Evolutionary conservation across 2,113 vertebrate genomes (phyloP), one percentile per base, ranked within the genome.

Genomic region (Paralichthys olivaceus): DNA sequence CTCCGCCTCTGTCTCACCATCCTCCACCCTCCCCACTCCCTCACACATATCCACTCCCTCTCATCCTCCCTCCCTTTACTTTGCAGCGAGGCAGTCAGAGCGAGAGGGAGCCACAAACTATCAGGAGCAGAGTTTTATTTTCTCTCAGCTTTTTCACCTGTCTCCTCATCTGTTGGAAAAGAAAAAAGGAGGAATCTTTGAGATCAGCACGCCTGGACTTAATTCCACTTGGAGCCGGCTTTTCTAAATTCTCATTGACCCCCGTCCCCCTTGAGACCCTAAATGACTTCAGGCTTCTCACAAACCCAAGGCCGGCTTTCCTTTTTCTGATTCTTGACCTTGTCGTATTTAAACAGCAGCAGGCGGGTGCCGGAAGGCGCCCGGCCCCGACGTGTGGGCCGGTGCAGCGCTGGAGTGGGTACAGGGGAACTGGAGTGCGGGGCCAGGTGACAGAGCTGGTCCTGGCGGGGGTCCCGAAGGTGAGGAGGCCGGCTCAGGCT

Each of bases 361-460:
- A 74, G 81, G 76, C 47, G 72, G 92, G 87, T 92, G 90, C 89
- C 70, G 28, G 40, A 84, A 75, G 83, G 86, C 34, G 34, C 85
- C 88, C 75, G 81, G 89, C 89, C 86, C 63, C 73, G 92, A 87
- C 54, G 63, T 2, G 79, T 73, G 84, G 87, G 84, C 78, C 40
- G 68, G 80, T 59, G 58, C 81, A 89, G 91, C 79, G 20, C 91
- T 90, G 89, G 92, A 92, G 91, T 93, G 90, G 93, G 84, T 75
- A 63, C 84, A 56, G 84, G 90, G 91, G 43, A 94, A 94, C 90
- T 93, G 92, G 94, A 94, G 91, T 61, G 77, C 51, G 7, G 90
- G 84, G 65, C 90, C 84, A 26, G 90, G 84, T 64, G 87, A 73
- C 55, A 85, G 28, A 1, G 19, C 63, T 14, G 49, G 69, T 69